Conservation (phyloP, 2,113 vertebrate genomes). For the Colius striatus region DNA sequence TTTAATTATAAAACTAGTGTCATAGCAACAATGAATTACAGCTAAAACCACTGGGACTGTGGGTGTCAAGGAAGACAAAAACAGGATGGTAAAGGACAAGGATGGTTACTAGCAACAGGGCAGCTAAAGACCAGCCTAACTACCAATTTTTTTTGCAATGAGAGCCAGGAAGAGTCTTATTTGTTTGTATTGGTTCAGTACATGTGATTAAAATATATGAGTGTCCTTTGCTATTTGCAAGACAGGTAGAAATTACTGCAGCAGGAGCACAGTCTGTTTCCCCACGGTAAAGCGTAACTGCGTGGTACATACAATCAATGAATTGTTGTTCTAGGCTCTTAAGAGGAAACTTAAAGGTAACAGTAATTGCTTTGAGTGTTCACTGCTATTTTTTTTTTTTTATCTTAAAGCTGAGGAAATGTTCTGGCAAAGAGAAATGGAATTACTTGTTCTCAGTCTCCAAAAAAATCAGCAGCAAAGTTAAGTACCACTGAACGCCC, state of each 20-base stretch:
- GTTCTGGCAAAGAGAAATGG: neutral
- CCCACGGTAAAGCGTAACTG: neutral
- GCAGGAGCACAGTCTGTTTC: neutral
- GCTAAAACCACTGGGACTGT: neutral
- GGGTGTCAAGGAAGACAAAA: neutral
- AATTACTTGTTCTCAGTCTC: neutral
- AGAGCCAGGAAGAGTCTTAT: neutral
- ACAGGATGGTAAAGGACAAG: neutral
- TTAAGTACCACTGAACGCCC: neutral
- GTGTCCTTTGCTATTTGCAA: neutral
- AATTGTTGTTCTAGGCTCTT: neutral
- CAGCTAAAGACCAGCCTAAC: neutral
- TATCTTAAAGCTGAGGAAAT: neutral
- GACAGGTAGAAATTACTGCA: neutral
- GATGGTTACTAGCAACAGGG: neutral
- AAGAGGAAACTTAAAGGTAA: neutral
- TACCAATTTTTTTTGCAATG: neutral
- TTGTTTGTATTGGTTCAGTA: neutral
- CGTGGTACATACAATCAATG: neutral
- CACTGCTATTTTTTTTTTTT: neutral
- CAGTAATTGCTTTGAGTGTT: neutral
- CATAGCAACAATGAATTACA: neutral
- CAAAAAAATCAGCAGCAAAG: neutral
- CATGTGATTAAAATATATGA: neutral
- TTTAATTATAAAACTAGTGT: neutral